Evolutionary conservation across 2,888 invertebrate species (phyloP).

Genomic region (Drosophila prolongata): DNA sequence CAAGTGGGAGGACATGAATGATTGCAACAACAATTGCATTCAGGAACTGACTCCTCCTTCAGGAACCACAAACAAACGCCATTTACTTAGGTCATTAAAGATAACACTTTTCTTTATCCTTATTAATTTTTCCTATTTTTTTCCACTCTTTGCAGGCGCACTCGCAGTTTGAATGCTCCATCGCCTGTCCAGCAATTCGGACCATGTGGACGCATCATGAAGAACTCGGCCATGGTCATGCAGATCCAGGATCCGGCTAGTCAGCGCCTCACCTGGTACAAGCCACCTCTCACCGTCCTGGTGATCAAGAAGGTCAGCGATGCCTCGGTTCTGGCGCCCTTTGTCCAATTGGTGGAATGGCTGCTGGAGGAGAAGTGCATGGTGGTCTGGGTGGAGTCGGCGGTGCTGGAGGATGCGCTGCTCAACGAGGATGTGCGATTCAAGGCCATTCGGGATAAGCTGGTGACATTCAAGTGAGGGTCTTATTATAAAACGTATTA

Average conservation of each 20-base stretch:
- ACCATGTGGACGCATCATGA: slow-evolving; percentile 99
- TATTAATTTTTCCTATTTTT: background rate
- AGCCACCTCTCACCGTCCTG: slow-evolving; percentile 97
- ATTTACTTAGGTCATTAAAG: slow-evolving; percentile 9
- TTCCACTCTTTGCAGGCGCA: slow-evolving; percentile 90
- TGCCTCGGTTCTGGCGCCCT: slow-evolving; percentile 93
- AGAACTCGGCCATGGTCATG: slow-evolving; percentile 98
- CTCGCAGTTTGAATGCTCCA: slow-evolving; percentile 97
- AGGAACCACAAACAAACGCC: background rate
- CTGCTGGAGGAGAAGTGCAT: slow-evolving; percentile 97
- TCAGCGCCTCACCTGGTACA: slow-evolving; percentile 98
- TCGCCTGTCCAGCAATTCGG: slow-evolving; percentile 98
- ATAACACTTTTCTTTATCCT: fast-evolving
- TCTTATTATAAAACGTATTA: background rate
- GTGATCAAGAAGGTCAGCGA: slow-evolving; percentile 99
- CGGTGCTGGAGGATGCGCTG: slow-evolving; percentile 93
- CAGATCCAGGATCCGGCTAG: slow-evolving; percentile 99
- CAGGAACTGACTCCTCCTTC: background rate
- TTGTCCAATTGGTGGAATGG: slow-evolving; percentile 97
- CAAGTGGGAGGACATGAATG: slow-evolving; percentile 15
- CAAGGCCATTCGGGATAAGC: slow-evolving; percentile 90
- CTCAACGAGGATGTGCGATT: slow-evolving; percentile 91
- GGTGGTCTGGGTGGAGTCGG: slow-evolving; percentile 97
- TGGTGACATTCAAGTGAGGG: slow-evolving; percentile 90
- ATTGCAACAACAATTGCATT: slow-evolving; percentile 36